Conservation (phyloP, 2,888 invertebrate species). For the Erpobdella octoculata region DNA sequence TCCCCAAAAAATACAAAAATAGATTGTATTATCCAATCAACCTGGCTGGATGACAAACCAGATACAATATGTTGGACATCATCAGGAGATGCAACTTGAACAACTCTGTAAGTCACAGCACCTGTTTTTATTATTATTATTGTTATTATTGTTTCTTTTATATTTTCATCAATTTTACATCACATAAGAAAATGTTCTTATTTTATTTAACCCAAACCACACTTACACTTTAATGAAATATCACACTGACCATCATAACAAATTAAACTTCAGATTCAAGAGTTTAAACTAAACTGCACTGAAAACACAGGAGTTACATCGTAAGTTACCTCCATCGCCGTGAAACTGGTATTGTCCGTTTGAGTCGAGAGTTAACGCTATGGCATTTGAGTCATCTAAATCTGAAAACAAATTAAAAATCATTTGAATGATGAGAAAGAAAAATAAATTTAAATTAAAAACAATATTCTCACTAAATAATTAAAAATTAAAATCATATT, state of each 20-base stretch:
- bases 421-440: neutral
- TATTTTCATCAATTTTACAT: neutral
- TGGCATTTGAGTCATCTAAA: slow-evolving; percentile 21
- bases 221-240: too few relatives aligned
- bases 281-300: neutral
- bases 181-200: too few relatives aligned
- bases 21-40: slow-evolving; percentile 6
- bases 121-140: neutral
- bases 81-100: slow-evolving; percentile 26
- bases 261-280: neutral
- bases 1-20: neutral
- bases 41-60: slow-evolving; percentile 24
- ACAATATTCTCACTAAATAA: neutral
- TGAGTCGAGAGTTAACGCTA: slow-evolving; percentile 27
- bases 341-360: slow-evolving; percentile 28
- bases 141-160: too few relatives aligned
- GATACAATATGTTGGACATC: slow-evolving; percentile 25
- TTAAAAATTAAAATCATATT: neutral
- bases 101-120: slow-evolving; percentile 27
- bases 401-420: slow-evolving; percentile 14
- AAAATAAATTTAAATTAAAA: too few relatives aligned
- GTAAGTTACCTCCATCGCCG: slow-evolving; percentile 20
- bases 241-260: neutral
- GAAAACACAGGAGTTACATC: neutral
- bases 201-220: too few relatives aligned